These are phyloP conservation scores for Enchytraeus crypticus DNA, from an alignment of 2,888 invertebrate genomes.

Conservation along the genomic window DNA sequence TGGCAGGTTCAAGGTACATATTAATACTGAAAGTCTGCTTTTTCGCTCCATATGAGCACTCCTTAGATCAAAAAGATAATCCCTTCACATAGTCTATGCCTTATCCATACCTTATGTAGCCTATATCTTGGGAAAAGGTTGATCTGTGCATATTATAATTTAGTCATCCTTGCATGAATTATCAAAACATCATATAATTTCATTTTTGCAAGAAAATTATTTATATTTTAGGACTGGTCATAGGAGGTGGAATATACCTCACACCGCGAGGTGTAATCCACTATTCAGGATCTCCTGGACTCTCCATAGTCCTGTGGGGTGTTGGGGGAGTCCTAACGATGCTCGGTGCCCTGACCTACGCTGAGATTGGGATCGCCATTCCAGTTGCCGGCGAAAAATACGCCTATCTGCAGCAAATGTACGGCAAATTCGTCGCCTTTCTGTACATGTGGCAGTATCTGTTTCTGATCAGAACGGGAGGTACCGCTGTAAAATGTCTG, in stretches of 20 bases:
- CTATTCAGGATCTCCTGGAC: conserved; percentile 58
- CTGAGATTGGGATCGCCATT: conserved; percentile 77
- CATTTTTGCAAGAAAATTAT: not conserved
- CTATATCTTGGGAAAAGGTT: too few relatives aligned
- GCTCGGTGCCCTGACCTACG: conserved; percentile 78
- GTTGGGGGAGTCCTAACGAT: conserved; percentile 67
- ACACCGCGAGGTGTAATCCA: conserved; percentile 16
- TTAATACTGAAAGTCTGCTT: too few relatives aligned
- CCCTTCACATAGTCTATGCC: too few relatives aligned
- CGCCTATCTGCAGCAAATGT: conserved; percentile 51
- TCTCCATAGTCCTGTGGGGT: conserved; percentile 80
- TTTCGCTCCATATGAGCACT: too few relatives aligned
- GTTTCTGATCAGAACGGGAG: conserved; percentile 40
- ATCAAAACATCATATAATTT: not conserved
- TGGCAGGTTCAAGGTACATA: too few relatives aligned
- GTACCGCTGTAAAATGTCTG: conserved; percentile 39
- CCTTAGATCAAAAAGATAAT: too few relatives aligned
- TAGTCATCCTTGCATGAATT: not conserved
- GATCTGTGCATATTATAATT: too few relatives aligned
- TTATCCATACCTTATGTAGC: too few relatives aligned
- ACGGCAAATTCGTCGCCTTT: conserved; percentile 43
- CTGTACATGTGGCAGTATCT: conserved; percentile 44
- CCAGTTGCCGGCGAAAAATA: conserved; percentile 54
- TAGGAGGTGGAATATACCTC: conserved; percentile 23
- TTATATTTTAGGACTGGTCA: conserved; percentile 7